phyloP scores from a whole-genome alignment of 1,140 invertebrate genomes.

The Drosophila yakuba region DNA sequence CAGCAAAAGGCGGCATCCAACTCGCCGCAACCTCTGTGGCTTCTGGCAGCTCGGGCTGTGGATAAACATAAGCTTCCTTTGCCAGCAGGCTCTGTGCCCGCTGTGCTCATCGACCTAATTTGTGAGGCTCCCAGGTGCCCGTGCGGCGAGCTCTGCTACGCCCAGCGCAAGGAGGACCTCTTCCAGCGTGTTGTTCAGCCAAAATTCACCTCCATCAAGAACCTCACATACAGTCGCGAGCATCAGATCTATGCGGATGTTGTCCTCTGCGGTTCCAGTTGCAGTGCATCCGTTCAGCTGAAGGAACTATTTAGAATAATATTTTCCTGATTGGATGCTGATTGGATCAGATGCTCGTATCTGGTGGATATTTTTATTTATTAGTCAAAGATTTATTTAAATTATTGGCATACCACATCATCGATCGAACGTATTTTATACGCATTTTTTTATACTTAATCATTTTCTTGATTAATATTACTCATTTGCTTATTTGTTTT shows the following conservation, averaged over 20 bases:
- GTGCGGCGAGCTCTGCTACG: slow-evolving; percentile 75
- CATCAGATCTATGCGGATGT: slow-evolving; percentile 77
- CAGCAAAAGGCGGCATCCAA: slow-evolving; percentile 3
- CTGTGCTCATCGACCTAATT: slow-evolving; percentile 73
- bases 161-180: slow-evolving; percentile 28
- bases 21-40: slow-evolving; percentile 57
- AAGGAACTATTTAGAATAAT: slow-evolving; percentile 18
- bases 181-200: slow-evolving; percentile 64
- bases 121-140: slow-evolving; percentile 71
- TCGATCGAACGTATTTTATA: neutral
- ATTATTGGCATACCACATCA: neutral
- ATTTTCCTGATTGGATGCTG: slow-evolving; percentile 24
- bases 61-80: slow-evolving; percentile 56
- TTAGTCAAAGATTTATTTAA: neutral
- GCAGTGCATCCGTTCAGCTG: slow-evolving; percentile 36
- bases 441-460: neutral
- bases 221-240: slow-evolving; percentile 76
- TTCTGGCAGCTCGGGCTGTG: slow-evolving; percentile 61
- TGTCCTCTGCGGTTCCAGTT: slow-evolving; percentile 65
- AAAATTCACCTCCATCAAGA: slow-evolving; percentile 72
- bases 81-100: slow-evolving; percentile 52
- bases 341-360: neutral
- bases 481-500: neutral
- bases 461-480: neutral
- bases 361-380: neutral